Percentiles rank a stretch among this genome's conserved stretches.
Conservation (phyloP, 2,113 vertebrate genomes). For the Lagopus muta region DNA sequence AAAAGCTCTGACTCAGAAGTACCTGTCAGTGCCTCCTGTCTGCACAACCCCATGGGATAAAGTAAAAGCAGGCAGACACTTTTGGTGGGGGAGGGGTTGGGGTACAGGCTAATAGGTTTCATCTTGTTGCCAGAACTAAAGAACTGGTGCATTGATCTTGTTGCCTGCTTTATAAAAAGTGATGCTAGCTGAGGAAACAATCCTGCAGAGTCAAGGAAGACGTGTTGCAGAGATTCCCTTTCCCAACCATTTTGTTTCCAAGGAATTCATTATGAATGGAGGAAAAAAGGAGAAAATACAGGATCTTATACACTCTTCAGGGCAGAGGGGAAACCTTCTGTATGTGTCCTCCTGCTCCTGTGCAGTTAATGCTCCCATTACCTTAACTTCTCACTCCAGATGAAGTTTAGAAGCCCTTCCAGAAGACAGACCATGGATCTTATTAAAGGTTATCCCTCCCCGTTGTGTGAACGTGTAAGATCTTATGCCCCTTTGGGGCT, state of each 20-base stretch:
- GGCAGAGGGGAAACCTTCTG: neutral
- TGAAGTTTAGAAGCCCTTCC: neutral
- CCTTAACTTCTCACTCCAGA: neutral
- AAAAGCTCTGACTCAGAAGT: slow-evolving; percentile 42
- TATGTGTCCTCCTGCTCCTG: neutral
- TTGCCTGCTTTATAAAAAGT: neutral
- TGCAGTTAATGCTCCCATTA: neutral
- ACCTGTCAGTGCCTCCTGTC: slow-evolving; percentile 15
- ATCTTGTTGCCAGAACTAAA: neutral
- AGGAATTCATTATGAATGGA: neutral
- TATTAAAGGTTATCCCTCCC: neutral
- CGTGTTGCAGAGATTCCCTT: neutral
- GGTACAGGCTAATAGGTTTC: neutral
- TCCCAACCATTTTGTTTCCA: neutral
- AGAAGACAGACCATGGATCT: neutral
- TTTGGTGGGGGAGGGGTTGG: neutral
- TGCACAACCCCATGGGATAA: neutral
- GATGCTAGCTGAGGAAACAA: neutral
- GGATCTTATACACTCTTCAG: neutral
- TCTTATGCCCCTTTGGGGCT: neutral
- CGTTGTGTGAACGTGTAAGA: neutral
- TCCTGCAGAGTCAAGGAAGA: neutral
- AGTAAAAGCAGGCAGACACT: neutral
- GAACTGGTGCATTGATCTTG: neutral
- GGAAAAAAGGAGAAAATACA: neutral